Conservation (phyloP, 1,140 invertebrate species). For the Diprion similis region DNA sequence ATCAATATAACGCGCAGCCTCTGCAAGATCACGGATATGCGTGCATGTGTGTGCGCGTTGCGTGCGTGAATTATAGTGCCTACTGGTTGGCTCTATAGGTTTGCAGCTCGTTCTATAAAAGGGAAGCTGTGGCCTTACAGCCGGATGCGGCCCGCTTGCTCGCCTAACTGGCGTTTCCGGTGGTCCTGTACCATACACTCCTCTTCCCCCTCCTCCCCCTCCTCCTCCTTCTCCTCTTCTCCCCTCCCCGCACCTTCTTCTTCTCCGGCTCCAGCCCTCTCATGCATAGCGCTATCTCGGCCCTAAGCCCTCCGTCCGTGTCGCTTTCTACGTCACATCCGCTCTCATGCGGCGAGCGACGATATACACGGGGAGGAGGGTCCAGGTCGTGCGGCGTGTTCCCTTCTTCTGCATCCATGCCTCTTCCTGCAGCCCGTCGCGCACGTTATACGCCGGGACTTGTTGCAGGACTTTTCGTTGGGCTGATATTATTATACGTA, state of each 20-base stretch:
- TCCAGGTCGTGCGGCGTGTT: background rate
- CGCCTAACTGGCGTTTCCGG: constrained; percentile 54
- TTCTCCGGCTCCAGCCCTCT: background rate
- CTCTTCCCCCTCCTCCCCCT: constrained; percentile 23
- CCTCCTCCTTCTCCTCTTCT: constrained; percentile 11
- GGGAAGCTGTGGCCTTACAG: constrained; percentile 28
- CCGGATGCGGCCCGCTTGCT: constrained; percentile 45
- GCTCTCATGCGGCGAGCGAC: constrained; percentile 16
- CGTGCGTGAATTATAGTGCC: no score
- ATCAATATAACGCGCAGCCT: no score
- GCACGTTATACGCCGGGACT: background rate
- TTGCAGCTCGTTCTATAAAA: constrained; percentile 24
- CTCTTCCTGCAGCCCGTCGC: background rate
- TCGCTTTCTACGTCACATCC: constrained; percentile 30
- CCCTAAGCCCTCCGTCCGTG: constrained; percentile 16
- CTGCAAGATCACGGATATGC: background rate
- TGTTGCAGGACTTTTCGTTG: background rate
- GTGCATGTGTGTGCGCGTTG: no score
- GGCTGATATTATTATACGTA: background rate
- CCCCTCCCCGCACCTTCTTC: background rate
- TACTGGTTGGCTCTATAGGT: background rate
- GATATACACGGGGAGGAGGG: background rate
- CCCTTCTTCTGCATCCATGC: background rate
- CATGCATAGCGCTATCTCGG: constrained; percentile 24
- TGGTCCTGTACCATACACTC: constrained; percentile 39